phyloP scores from a whole-genome alignment of 2,888 invertebrate species.

The Tenthredo livida region DNA sequence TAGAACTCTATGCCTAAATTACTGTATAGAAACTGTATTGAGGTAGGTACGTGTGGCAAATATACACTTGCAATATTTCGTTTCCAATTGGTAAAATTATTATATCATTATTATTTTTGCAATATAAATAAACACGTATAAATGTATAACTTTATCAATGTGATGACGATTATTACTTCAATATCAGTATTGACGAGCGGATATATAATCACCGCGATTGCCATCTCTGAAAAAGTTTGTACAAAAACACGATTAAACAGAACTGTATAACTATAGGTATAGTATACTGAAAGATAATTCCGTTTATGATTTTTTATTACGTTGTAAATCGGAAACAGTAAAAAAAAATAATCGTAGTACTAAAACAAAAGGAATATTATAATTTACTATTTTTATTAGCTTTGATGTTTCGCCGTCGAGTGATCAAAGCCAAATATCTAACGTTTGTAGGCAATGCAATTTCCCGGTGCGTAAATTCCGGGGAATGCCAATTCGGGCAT shows the following conservation, averaged over 20 bases:
- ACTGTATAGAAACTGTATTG: neutral
- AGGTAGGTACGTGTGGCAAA: neutral
- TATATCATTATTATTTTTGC: neutral
- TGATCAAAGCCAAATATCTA: constrained; percentile 56
- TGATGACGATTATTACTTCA: neutral
- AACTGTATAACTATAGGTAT: neutral
- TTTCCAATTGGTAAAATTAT: neutral
- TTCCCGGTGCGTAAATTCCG: constrained; percentile 80
- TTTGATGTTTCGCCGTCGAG: neutral
- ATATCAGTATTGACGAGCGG: neutral
- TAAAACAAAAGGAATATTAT: neutral
- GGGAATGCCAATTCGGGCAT: constrained; percentile 81
- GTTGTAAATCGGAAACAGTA: neutral
- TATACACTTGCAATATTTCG: constrained; percentile 11
- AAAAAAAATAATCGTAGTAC: neutral
- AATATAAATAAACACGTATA: neutral
- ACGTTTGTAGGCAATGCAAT: constrained; percentile 80
- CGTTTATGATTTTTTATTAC: neutral
- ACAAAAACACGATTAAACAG: constrained; percentile 6
- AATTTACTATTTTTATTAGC: neutral
- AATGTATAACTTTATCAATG: constrained; percentile 11
- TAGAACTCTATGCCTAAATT: neutral
- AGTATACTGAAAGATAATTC: neutral
- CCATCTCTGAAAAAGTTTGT: neutral
- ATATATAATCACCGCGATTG: constrained; percentile 16